Percentiles rank a stretch among this genome's conserved stretches.
Evolutionary conservation across 2,888 invertebrate genomes (phyloP).

Genomic region (Eristalis arbustorum): DNA sequence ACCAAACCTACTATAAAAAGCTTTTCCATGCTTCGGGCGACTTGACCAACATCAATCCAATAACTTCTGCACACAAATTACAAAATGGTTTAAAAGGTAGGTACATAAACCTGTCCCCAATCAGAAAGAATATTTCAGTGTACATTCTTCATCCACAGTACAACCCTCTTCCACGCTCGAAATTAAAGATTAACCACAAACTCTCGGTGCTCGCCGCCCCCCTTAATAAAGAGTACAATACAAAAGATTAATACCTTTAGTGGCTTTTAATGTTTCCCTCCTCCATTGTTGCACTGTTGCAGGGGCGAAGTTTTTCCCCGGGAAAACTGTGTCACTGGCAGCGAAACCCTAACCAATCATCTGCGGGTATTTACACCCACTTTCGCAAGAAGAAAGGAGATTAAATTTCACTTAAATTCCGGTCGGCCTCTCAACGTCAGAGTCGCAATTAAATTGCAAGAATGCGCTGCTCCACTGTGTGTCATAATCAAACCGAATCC

Average conservation of each 20-base stretch:
- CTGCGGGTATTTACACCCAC: constrained; percentile 11
- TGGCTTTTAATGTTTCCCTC: not conserved
- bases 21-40: too few relatives aligned
- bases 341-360: not conserved
- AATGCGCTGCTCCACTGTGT: not conserved
- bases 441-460: constrained; percentile 24
- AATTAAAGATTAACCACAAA: not conserved
- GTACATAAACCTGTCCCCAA: too few relatives aligned
- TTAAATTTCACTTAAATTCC: constrained; percentile 20
- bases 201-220: not conserved
- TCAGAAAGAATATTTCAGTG: too few relatives aligned
- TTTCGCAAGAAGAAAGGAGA: constrained; percentile 9
- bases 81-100: too few relatives aligned
- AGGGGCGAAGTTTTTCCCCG: not conserved
- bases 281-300: not conserved
- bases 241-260: not conserved
- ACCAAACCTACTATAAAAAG: too few relatives aligned
- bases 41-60: too few relatives aligned
- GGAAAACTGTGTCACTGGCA: not conserved
- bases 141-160: too few relatives aligned
- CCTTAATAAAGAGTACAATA: not conserved
- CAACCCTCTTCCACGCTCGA: too few relatives aligned
- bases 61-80: too few relatives aligned
- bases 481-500: not conserved
- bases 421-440: constrained; percentile 7